These are phyloP conservation scores for Eupithecia pulchellata DNA, from an alignment of 2,888 invertebrate genomes.

Conservation along the genomic window DNA sequence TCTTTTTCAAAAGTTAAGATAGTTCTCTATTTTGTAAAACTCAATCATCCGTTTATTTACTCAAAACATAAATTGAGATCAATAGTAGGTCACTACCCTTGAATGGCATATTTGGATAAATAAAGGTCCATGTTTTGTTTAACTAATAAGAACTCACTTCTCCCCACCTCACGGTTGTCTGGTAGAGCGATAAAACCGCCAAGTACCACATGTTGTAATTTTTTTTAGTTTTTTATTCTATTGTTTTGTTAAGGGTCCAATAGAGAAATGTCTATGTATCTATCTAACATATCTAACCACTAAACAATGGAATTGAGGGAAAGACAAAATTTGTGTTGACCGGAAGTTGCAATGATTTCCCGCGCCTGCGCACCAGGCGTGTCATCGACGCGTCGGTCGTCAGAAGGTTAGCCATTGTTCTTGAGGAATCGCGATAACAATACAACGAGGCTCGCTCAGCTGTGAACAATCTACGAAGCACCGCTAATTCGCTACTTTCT, in stretches of 20 bases:
- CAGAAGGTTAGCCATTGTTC: slow-evolving; percentile 34
- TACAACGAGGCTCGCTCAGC: slow-evolving; percentile 13
- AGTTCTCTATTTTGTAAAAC: background rate
- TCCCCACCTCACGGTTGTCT: too few species aligned
- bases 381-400: slow-evolving; percentile 21
- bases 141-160: too few species aligned
- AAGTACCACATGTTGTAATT: too few species aligned
- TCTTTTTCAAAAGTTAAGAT: too few species aligned
- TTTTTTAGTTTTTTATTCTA: too few species aligned
- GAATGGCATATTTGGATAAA: background rate
- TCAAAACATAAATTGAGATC: background rate
- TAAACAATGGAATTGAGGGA: background rate
- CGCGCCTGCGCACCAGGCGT: slow-evolving; percentile 31
- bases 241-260: too few species aligned
- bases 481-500: slow-evolving; percentile 5
- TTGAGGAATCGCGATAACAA: slow-evolving; percentile 21
- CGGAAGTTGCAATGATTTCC: slow-evolving; percentile 7
- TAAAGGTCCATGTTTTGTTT: background rate
- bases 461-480: slow-evolving; percentile 18
- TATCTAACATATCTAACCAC: too few species aligned
- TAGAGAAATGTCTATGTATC: too few species aligned
- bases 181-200: too few species aligned
- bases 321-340: background rate
- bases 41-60: background rate
- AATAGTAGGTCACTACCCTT: background rate